A percentile compares a stretch with the other conserved stretches of the same genome.
Conservation (phyloP, 2,888 invertebrate genomes). For the Chorisops tibialis region DNA sequence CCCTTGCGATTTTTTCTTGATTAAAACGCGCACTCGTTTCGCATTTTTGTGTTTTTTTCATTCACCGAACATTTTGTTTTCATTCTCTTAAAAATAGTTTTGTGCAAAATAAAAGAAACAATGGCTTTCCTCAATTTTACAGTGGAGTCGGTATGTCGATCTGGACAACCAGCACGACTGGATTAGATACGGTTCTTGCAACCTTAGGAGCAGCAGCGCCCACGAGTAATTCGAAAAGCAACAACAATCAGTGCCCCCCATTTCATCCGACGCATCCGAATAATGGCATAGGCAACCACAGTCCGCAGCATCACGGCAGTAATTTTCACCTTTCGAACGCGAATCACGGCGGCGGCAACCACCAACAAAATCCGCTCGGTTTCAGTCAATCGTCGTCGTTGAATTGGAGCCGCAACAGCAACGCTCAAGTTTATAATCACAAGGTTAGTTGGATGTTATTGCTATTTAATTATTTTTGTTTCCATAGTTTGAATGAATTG, state of each 20-base stretch:
- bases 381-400: slow-evolving; percentile 26
- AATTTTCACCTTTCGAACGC: slow-evolving; percentile 1
- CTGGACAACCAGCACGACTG: slow-evolving; percentile 68
- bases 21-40: too few relatives aligned
- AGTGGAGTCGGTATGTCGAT: slow-evolving; percentile 56
- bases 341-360: slow-evolving; percentile 17
- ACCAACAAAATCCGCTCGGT: slow-evolving; percentile 15
- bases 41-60: neutral
- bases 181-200: slow-evolving; percentile 47
- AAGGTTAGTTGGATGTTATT: slow-evolving; percentile 36
- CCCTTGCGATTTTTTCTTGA: neutral
- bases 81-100: too few relatives aligned
- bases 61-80: neutral
- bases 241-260: slow-evolving; percentile 15
- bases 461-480: too few relatives aligned
- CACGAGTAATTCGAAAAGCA: slow-evolving; percentile 22
- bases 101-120: slow-evolving; percentile 6
- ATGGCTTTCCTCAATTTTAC: slow-evolving; percentile 34
- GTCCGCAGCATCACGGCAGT: slow-evolving; percentile 3
- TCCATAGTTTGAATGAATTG: too few relatives aligned
- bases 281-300: neutral
- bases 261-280: too few relatives aligned
- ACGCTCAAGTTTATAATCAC: slow-evolving; percentile 31
- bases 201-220: slow-evolving; percentile 36
- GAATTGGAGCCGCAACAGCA: slow-evolving; percentile 29